Base-by-base conservation (phyloP, 2,113 vertebrate species). In the Myrmecophaga tridactyla region DNA sequence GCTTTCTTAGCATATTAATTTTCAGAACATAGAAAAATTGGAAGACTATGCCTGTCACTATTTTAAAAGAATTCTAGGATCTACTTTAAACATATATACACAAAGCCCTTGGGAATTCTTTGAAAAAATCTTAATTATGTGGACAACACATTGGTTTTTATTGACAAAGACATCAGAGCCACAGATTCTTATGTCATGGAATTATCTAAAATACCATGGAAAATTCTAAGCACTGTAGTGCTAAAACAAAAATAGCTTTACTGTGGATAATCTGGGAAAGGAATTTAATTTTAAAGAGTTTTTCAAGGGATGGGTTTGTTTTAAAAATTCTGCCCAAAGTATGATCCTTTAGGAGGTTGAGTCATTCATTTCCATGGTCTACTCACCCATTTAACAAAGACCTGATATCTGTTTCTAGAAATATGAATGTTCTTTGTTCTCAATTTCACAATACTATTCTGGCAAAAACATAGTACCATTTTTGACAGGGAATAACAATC, bases 91-190 rank as follows among this genome's bases (percentile, higher is more conserved):
- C 31, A 78, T 46, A 41, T 18, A 87, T 27, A 72, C 21, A 70
- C 58, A 73, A 63, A 89, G 21, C 29, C 81, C 34, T 90, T 60
- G n/a, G 77, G 48, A 92, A 73, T 94, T 78, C 63, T 48, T 94
- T 43, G 58, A 92, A 95, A 93, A 88, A 12, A 83, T 67, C 70
- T 80, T 69, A 92, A 76, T 85, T 87, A 86, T 63, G 43, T 65
- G 36, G 46, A 72, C 53, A 80, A 80, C 39, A 75, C 18, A 51
- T 12, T 62, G 76, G n/a, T 75, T 92, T 93, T 86, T 70, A 86
- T 29, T 77, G n/a, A 34, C 14, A 73, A 17, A 89, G 63, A 88
- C 2, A 27, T 94, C 46, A 56, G 31, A 39, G 51, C 7, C 29
- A 58, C 2, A 62, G 23, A 25, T 1, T 29, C 25, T 27, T 65